Evolutionary conservation across 2,888 invertebrate genomes (phyloP), one percentile per base, ranked within the genome.

Genomic region (Notocelia uddmanniana): DNA sequence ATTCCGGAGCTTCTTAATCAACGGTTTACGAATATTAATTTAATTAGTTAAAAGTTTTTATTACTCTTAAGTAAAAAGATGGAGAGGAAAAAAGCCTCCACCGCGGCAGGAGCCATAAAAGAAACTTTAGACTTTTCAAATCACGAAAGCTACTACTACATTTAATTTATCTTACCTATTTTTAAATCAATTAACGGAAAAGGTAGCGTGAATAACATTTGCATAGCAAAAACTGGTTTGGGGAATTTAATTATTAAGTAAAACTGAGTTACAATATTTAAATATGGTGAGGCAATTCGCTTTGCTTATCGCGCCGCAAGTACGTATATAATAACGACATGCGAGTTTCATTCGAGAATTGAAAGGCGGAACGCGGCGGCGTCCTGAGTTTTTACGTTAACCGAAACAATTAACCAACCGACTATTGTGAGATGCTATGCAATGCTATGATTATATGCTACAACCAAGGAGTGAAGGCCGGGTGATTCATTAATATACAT

Each of bases 21-120:
- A 89, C 88, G 86, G 83, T 82, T 86, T 83, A 84, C 85, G 87
- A 90, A 89, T 90, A 90, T 88, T 89, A 89, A 90, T 89, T 89
- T 89, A 88, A 90, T 89, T 90, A 89, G 84, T 85, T 83, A 86
- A 87, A 89, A 90, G 86, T 88, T 90, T 89, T 87, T 86, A 83
- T 83, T 87, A 87, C 87, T 87, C 85, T 84, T 86, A 83, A 85
- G 86, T 86, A 85, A 87, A 84, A 88, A 87, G 84, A 85, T 86
- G 81, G 81, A 77, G 83, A 78, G 72, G 81, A 83, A 87, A 88
- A 88, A 88, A 81, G 79, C 79, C 78, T 76, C 75, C 75, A 69
- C 73, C 69, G 76, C 73, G 59, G 59, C 69, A 74, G 74, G 76
- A 78, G 79, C 76, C 73, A 74, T 80, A 79, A 81, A 84, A 78